Percentiles rank a stretch among this genome's conserved stretches.
These are phyloP conservation scores for Phylloscopus whistleri DNA, from an alignment of 2,113 vertebrate genomes.

Conservation along the genomic window DNA sequence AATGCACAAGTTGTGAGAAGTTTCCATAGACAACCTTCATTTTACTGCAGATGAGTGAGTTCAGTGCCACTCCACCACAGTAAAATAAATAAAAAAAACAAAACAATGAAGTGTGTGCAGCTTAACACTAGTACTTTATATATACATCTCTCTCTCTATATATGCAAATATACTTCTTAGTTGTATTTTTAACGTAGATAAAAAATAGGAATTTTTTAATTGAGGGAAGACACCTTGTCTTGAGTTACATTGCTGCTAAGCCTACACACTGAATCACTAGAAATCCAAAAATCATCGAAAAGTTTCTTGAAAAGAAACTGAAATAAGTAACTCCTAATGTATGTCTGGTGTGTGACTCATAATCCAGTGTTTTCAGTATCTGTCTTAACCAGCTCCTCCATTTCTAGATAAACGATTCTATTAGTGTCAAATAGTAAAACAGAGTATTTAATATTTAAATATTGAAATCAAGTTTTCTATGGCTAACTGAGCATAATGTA, in stretches of 20 bases:
- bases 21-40: background rate
- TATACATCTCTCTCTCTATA: background rate
- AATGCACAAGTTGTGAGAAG: background rate
- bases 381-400: background rate
- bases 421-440: background rate
- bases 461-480: background rate
- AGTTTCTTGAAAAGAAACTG: background rate
- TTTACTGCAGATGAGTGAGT: background rate
- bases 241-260: background rate
- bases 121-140: background rate
- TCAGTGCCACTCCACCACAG: background rate
- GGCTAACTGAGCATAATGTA: background rate
- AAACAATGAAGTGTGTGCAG: background rate
- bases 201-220: background rate
- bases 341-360: background rate
- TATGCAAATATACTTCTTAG: background rate
- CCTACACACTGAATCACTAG: background rate
- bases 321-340: background rate
- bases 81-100: background rate
- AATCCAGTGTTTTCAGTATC: background rate
- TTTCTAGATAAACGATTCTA: background rate
- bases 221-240: background rate
- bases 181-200: background rate
- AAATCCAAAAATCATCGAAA: background rate
- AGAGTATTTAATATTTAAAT: background rate